Conservation (phyloP, 2,113 vertebrate genomes). For the Zosterops borbonicus region DNA sequence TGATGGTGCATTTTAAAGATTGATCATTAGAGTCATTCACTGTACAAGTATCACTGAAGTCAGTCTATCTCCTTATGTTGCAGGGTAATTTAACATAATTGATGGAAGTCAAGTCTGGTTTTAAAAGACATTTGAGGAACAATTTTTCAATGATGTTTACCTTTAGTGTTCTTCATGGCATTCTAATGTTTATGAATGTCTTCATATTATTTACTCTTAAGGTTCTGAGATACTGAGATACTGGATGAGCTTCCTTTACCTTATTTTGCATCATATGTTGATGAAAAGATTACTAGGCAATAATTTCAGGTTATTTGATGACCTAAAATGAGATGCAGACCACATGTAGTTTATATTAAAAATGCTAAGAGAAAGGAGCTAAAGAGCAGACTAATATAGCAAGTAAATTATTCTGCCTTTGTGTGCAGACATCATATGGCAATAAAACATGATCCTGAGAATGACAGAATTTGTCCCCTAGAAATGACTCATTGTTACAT, state of each 20-base stretch:
- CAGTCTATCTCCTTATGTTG: not conserved
- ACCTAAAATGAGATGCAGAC: not conserved
- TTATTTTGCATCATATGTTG: not conserved
- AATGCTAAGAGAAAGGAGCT: not conserved
- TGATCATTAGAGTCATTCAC: not conserved
- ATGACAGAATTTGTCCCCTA: conserved; percentile 44
- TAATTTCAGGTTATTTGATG: not conserved
- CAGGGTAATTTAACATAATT: not conserved
- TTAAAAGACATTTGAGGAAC: not conserved
- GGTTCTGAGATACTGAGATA: not conserved
- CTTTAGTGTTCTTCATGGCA: not conserved
- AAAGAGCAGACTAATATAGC: not conserved
- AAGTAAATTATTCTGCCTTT: conserved; percentile 46
- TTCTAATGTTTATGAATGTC: not conserved
- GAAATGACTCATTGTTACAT: conserved; percentile 50
- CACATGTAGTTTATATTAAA: not conserved
- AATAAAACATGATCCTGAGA: conserved; percentile 45
- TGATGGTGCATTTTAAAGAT: not conserved
- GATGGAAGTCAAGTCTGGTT: not conserved
- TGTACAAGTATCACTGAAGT: not conserved
- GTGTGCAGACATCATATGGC: conserved; percentile 25
- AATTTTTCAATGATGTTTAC: not conserved
- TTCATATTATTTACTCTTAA: not conserved
- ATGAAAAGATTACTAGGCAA: not conserved
- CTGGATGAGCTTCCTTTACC: not conserved